These are phyloP conservation scores for Strigamia transsilvanica DNA, from an alignment of 2,888 invertebrate species.

Conservation along the genomic window DNA sequence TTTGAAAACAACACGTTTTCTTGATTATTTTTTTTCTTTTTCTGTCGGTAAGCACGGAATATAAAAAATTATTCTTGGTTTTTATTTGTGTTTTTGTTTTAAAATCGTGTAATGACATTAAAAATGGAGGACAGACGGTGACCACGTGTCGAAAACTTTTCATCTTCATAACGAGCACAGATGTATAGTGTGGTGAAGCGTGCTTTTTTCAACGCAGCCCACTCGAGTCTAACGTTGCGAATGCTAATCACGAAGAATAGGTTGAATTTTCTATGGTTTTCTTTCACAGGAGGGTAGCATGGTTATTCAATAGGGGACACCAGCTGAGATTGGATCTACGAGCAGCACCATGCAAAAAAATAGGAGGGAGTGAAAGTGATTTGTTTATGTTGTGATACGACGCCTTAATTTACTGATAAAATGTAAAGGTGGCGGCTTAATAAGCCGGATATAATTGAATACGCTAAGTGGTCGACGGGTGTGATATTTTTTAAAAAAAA, in stretches of 20 bases:
- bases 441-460: neutral
- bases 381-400: constrained; percentile 27
- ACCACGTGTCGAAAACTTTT: constrained; percentile 26
- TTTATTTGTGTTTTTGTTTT: neutral
- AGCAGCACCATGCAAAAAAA: constrained; percentile 1
- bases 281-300: constrained; percentile 34
- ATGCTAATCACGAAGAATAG: constrained; percentile 34
- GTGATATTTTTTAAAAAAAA: neutral
- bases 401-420: constrained; percentile 31
- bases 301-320: constrained; percentile 31
- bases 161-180: constrained; percentile 18
- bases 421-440: neutral
- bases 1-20: neutral
- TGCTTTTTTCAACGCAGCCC: constrained; percentile 14
- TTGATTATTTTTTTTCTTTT: neutral
- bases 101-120: neutral
- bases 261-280: constrained; percentile 12
- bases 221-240: constrained; percentile 31
- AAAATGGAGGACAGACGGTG: constrained; percentile 24
- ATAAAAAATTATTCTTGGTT: too few relatives aligned
- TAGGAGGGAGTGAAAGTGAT: constrained; percentile 21
- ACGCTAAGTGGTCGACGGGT: neutral
- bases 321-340: constrained; percentile 31
- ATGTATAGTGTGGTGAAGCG: constrained; percentile 34
- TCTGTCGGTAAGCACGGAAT: too few relatives aligned